Evolutionary conservation across 2,113 vertebrate species (phyloP).

Genomic region (Chlorodrepanis virens): DNA sequence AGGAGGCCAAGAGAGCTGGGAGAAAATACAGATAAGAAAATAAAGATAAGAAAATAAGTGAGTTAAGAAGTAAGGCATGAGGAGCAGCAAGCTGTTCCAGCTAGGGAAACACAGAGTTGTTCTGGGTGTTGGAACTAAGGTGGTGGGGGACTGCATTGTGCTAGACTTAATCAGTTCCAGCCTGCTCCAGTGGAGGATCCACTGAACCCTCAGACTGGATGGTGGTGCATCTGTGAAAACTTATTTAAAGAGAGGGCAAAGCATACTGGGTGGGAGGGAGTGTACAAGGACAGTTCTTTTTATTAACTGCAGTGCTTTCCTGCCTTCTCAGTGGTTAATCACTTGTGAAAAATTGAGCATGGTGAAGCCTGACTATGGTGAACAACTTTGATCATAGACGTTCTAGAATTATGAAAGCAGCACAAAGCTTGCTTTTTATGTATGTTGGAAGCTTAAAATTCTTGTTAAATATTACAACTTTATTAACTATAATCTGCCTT

Average conservation of each 20-base stretch:
- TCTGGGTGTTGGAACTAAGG: background rate
- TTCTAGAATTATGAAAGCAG: background rate
- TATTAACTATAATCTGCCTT: background rate
- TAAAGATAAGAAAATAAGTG: background rate
- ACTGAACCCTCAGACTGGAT: background rate
- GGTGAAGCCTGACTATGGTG: background rate
- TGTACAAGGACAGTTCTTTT: background rate
- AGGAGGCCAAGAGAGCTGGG: background rate
- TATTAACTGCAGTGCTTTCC: background rate
- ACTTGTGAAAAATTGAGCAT: background rate
- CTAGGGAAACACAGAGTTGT: background rate
- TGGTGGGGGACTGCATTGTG: background rate
- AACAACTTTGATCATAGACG: background rate
- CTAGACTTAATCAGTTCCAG: background rate
- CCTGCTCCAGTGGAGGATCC: background rate
- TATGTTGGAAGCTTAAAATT: background rate
- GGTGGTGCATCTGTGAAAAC: background rate
- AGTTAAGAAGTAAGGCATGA: background rate
- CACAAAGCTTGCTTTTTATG: background rate
- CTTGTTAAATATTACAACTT: background rate
- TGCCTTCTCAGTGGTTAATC: background rate
- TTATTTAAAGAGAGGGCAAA: background rate
- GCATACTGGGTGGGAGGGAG: too few relatives aligned
- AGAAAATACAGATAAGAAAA: background rate
- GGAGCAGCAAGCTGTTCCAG: background rate